Conservation (phyloP, 2,797 vertebrate genomes). For the Lates japonicus region DNA sequence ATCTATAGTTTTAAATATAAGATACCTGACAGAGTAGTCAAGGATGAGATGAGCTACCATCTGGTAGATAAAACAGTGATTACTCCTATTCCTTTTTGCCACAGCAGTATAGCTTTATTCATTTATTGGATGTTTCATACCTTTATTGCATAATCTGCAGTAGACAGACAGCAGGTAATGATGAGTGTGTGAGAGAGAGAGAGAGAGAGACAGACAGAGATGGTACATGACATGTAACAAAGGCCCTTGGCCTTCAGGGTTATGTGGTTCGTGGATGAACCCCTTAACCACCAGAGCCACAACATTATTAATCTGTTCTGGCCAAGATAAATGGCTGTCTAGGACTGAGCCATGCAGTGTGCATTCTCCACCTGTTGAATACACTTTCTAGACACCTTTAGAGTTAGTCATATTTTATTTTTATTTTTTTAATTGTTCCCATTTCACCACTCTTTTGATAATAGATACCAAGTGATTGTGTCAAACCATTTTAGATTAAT, state of each 20-base stretch:
- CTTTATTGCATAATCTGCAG: background rate
- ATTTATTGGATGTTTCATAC: background rate
- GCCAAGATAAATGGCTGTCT: background rate
- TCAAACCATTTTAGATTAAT: too few relatives aligned
- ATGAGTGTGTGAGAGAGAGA: background rate
- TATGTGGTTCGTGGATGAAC: background rate
- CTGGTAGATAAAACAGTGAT: background rate
- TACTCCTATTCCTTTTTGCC: too few relatives aligned
- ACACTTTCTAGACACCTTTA: too few relatives aligned
- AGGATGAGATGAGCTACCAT: background rate
- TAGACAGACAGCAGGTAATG: background rate
- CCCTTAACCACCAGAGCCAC: background rate
- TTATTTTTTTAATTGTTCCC: too few relatives aligned
- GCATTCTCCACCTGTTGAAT: too few relatives aligned
- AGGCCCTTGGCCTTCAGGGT: background rate
- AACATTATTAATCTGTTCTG: background rate
- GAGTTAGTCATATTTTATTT: too few relatives aligned
- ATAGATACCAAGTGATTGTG: too few relatives aligned
- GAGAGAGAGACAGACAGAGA: too few relatives aligned
- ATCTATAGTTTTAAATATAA: background rate
- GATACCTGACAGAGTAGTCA: background rate
- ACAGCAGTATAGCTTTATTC: background rate
- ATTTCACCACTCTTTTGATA: too few relatives aligned
- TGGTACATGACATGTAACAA: background rate
- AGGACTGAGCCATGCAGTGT: too few relatives aligned